Conservation (phyloP, 2,113 vertebrate genomes). For the Phylloscopus whistleri region DNA sequence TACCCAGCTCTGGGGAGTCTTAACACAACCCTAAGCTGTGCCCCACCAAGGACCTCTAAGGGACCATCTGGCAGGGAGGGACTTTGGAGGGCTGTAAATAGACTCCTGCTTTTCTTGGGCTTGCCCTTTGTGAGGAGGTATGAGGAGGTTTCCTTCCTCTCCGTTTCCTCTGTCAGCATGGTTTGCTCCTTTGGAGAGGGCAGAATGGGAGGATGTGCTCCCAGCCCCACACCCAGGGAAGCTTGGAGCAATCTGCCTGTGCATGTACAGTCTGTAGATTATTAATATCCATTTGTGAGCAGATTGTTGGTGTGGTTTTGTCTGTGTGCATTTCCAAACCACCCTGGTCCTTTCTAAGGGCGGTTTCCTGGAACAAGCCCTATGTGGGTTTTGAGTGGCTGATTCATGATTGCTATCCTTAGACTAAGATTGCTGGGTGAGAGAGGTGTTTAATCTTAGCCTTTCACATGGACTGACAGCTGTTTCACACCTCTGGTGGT, state of each 20-base stretch:
- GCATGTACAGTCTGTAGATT: neutral
- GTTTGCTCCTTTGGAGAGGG: neutral
- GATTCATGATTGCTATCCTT: neutral
- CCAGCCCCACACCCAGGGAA: neutral
- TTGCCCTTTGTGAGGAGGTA: neutral
- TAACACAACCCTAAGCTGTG: neutral
- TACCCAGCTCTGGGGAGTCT: neutral
- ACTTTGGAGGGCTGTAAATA: neutral
- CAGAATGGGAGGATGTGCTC: neutral
- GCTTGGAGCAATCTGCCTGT: neutral
- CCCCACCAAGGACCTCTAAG: neutral
- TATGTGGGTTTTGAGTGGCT: neutral
- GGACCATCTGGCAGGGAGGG: neutral
- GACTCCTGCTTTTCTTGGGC: neutral
- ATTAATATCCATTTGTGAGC: neutral
- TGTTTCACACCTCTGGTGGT: neutral
- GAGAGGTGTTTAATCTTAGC: neutral
- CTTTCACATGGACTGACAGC: neutral
- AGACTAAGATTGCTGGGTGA: neutral
- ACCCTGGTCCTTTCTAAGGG: neutral
- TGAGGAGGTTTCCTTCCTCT: neutral
- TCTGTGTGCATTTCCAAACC: neutral
- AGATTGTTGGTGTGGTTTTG: neutral
- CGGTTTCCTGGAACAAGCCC: neutral
- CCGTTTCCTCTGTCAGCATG: rapidly evolving